Conservation (phyloP, 2,797 vertebrate species). For the Mormyrops boulengeri region DNA sequence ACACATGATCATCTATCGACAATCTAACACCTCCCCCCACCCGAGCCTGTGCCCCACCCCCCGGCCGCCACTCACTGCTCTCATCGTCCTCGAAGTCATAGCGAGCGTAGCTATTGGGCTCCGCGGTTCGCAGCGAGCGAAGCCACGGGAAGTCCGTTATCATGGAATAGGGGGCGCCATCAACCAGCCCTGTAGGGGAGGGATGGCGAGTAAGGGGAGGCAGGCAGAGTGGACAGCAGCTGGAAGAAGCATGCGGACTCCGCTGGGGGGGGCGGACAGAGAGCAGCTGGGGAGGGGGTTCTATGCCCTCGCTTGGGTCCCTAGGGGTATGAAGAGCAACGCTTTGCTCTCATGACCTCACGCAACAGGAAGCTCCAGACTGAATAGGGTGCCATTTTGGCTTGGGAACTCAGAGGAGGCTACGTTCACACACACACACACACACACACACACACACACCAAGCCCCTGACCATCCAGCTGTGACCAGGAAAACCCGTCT, state of each 20-base stretch:
- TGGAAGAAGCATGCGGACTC: neutral
- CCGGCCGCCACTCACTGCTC: constrained; percentile 73
- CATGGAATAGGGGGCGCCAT: constrained; percentile 92
- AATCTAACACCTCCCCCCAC: neutral
- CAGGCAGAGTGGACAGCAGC: neutral
- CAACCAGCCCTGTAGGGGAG: constrained; percentile 71
- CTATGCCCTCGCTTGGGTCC: neutral
- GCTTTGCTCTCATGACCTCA: neutral
- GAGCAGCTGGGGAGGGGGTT: neutral
- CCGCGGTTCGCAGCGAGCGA: constrained; percentile 82
- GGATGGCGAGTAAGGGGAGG: neutral
- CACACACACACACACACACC: neutral
- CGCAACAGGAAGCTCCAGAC: neutral
- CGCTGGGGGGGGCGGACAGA: neutral
- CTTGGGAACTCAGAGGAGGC: constrained; percentile 10
- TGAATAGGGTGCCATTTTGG: neutral
- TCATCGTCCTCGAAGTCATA: constrained; percentile 97
- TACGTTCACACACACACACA: neutral
- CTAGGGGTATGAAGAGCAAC: neutral
- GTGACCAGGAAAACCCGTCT: neutral
- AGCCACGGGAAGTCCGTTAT: constrained; percentile 97
- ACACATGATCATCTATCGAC: neutral
- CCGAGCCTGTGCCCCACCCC: neutral
- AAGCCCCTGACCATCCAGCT: neutral
- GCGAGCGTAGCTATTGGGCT: constrained; percentile 90